A percentile compares a stretch with the other conserved stretches of the same genome.
These are phyloP conservation scores for Lithobates sylvaticus DNA, from an alignment of 2,797 vertebrate genomes.

Conservation along the genomic window DNA sequence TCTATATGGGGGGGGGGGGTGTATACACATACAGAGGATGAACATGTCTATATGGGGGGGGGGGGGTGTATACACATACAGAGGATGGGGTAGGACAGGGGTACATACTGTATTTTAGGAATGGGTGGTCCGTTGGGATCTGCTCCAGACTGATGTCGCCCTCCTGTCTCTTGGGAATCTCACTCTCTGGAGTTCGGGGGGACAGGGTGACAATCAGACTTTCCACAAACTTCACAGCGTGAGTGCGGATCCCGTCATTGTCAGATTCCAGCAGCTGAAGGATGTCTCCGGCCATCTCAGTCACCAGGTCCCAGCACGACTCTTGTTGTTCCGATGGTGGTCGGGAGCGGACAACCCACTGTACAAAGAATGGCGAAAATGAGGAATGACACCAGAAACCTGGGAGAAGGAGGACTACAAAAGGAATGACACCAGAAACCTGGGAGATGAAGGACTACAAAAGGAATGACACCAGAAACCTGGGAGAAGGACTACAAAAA, in stretches of 20 bases:
- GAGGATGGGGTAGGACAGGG: too few relatives aligned
- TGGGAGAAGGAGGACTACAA: too few relatives aligned
- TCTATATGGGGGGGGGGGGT: too few relatives aligned
- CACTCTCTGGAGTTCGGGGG: constrained; percentile 85
- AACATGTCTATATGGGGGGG: too few relatives aligned
- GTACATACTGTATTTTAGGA: constrained; percentile 85
- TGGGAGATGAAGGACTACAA: too few relatives aligned
- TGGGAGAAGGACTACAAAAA: too few relatives aligned
- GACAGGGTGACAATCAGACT: constrained; percentile 92
- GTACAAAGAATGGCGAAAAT: constrained; percentile 6
- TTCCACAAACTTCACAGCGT: constrained; percentile 95
- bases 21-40: too few relatives aligned
- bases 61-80: too few relatives aligned
- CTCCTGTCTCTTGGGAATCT: constrained; percentile 89
- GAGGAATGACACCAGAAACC: too few relatives aligned
- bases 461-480: too few relatives aligned
- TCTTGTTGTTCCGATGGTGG: constrained; percentile 88
- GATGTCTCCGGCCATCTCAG: constrained; percentile 91
- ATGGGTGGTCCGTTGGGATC: constrained; percentile 88
- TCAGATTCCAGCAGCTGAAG: constrained; percentile 89
- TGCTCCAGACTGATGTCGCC: constrained; percentile 92
- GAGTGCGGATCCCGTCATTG: constrained; percentile 93
- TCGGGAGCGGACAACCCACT: constrained; percentile 92
- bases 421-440: too few relatives aligned
- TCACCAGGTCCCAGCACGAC: constrained; percentile 94